phyloP scores from a whole-genome alignment of 1,140 invertebrate genomes.

The Stegodyphus dumicola region DNA sequence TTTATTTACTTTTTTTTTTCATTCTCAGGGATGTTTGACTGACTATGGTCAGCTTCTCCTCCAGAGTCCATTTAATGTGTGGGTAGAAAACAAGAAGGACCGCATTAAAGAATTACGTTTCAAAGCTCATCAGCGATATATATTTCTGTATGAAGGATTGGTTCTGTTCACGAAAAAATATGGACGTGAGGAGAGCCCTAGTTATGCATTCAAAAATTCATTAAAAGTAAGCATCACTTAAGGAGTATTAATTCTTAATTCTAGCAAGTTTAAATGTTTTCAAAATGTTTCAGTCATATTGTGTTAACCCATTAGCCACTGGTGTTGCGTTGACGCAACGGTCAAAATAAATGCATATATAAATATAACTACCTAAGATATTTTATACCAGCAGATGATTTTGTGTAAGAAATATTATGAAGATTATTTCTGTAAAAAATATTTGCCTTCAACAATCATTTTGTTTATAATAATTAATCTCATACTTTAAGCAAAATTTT shows the following conservation, averaged over 20 bases:
- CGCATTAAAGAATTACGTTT: constrained; percentile 80
- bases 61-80: constrained; percentile 91
- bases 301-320: no score
- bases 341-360: no score
- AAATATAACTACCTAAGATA: no score
- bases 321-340: no score
- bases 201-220: constrained; percentile 91
- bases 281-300: background rate
- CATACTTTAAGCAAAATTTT: no score
- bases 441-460: no score
- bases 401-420: no score
- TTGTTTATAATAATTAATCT: no score
- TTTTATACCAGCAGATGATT: no score
- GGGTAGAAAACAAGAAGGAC: constrained; percentile 82
- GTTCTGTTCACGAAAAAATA: constrained; percentile 89
- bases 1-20: background rate
- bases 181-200: constrained; percentile 75
- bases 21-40: constrained; percentile 78
- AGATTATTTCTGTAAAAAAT: no score
- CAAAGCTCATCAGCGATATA: constrained; percentile 88
- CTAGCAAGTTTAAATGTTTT: background rate
- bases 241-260: background rate
- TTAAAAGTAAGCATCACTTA: constrained; percentile 76
- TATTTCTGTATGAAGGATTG: constrained; percentile 93
- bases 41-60: constrained; percentile 88